phyloP scores from a whole-genome alignment of 2,797 vertebrate species.

The Margarornis squamiger region DNA sequence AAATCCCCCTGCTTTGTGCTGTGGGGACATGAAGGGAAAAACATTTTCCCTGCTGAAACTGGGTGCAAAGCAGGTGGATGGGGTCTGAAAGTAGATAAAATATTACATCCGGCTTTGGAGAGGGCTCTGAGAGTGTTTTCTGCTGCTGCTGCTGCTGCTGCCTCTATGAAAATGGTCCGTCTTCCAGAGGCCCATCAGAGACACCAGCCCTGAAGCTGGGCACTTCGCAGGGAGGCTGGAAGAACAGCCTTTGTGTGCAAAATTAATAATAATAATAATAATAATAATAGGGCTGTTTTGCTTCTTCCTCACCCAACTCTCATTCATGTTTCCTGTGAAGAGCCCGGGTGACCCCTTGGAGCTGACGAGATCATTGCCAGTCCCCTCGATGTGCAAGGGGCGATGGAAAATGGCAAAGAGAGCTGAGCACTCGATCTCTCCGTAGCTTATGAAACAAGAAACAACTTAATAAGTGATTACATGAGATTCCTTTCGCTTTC shows the following conservation, averaged over 20 bases:
- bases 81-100: background rate
- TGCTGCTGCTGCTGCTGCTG: background rate
- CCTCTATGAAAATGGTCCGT: fast-evolving
- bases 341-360: fast-evolving
- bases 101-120: background rate
- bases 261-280: background rate
- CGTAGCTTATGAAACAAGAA: conserved; percentile 47
- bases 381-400: background rate
- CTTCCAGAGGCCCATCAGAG: background rate
- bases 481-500: conserved; percentile 73
- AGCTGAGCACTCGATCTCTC: conserved; percentile 44
- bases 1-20: background rate
- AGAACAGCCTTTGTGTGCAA: background rate
- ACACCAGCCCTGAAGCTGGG: background rate
- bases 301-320: background rate
- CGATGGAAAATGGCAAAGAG: conserved; percentile 28
- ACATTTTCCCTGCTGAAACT: background rate
- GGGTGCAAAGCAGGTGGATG: background rate
- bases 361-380: background rate
- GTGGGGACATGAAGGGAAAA: background rate
- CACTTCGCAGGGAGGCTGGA: background rate
- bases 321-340: background rate
- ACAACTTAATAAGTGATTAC: conserved; percentile 64
- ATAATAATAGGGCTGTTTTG: background rate
- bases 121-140: background rate